phyloP scores from a whole-genome alignment of 2,113 vertebrate genomes.

The Perca fluviatilis region DNA sequence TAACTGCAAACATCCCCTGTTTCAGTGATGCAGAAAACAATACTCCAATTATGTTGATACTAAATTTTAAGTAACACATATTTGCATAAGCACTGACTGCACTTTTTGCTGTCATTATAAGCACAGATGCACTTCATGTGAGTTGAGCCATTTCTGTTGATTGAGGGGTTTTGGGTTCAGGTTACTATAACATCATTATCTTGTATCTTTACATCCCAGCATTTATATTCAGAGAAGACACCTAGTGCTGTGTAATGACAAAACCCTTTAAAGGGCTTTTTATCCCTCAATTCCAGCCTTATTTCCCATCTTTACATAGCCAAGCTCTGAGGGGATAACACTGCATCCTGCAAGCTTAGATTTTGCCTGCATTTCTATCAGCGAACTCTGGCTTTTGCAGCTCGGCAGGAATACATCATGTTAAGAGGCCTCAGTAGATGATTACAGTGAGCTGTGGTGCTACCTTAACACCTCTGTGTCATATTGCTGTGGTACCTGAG shows the following conservation, averaged over 20 bases:
- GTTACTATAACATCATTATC: conserved; percentile 50
- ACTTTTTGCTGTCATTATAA: neutral
- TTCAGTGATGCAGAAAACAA: conserved; percentile 75
- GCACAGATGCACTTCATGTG: conserved; percentile 1
- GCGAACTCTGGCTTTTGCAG: conserved; percentile 47
- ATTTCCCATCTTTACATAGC: conserved; percentile 72
- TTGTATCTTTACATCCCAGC: conserved; percentile 52
- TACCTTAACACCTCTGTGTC: conserved; percentile 3
- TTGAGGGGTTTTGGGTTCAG: conserved; percentile 26
- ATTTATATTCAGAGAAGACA: conserved; percentile 73
- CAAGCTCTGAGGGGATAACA: conserved; percentile 71
- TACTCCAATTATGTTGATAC: conserved; percentile 30
- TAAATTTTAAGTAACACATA: neutral
- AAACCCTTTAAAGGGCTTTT: conserved; percentile 70
- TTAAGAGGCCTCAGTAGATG: conserved; percentile 31
- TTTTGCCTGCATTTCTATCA: conserved; percentile 59
- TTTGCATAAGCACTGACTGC: neutral
- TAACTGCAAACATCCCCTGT: conserved; percentile 85
- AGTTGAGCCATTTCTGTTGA: conserved; percentile 14
- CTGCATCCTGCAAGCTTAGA: conserved; percentile 65
- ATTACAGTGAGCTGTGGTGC: conserved; percentile 22
- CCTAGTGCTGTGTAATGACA: conserved; percentile 53
- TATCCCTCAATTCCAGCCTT: conserved; percentile 70
- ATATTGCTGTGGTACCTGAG: conserved; percentile 6
- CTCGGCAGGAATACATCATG: conserved; percentile 45